Evolutionary conservation across 2,888 invertebrate species (phyloP).

Genomic region (Scaptomyza flava): DNA sequence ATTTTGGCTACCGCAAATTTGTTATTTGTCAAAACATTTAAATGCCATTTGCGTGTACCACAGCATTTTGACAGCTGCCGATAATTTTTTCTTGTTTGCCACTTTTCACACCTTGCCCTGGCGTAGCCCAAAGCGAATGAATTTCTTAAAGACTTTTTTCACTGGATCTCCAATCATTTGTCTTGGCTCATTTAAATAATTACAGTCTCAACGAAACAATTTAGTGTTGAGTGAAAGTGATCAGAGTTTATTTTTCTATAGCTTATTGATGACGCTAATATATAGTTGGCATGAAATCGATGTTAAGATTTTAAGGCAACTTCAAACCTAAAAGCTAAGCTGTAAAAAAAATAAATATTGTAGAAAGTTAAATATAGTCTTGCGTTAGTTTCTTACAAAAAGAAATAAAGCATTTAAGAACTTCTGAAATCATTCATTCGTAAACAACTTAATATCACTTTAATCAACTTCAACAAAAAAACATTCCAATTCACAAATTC

Average conservation of each 20-base stretch:
- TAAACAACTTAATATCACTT: background rate
- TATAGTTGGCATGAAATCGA: too few relatives aligned
- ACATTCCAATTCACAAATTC: conserved; percentile 10
- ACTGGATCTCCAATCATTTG: conserved; percentile 37
- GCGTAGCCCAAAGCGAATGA: conserved; percentile 33
- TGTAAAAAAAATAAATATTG: too few relatives aligned
- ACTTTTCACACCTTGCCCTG: conserved; percentile 68
- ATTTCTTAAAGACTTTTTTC: conserved; percentile 38
- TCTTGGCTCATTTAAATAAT: conserved; percentile 43
- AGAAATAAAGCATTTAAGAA: too few relatives aligned
- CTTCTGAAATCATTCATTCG: too few relatives aligned
- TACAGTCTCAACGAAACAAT: conserved; percentile 11
- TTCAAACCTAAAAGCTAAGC: too few relatives aligned
- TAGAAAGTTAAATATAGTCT: too few relatives aligned
- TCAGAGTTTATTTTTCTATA: conserved; percentile 15
- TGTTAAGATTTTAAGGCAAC: too few relatives aligned
- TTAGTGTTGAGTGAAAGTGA: conserved; percentile 42
- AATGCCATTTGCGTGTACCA: conserved; percentile 71
- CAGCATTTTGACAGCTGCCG: conserved; percentile 70
- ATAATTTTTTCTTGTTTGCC: conserved; percentile 61
- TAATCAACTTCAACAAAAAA: background rate
- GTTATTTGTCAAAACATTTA: conserved; percentile 81
- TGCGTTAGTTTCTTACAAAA: too few relatives aligned
- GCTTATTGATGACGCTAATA: conserved; percentile 13
- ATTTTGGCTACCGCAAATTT: conserved; percentile 74